phyloP scores from a whole-genome alignment of 2,113 vertebrate species.

The Etheostoma spectabile region DNA sequence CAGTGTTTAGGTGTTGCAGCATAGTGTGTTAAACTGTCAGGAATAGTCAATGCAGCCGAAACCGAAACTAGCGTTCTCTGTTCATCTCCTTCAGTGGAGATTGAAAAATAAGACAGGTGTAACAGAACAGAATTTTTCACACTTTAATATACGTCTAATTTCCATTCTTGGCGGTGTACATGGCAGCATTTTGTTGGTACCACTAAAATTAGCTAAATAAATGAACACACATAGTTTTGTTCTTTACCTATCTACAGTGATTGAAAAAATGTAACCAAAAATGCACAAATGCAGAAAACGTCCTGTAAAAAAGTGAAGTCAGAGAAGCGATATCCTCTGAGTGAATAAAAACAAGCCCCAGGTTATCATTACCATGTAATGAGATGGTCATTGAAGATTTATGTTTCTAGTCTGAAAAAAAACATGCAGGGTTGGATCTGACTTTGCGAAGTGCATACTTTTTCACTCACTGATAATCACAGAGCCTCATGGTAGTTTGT shows the following conservation, averaged over 20 bases:
- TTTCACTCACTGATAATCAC: constrained; percentile 12
- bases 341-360: not conserved
- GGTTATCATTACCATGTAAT: constrained; percentile 22
- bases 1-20: not conserved
- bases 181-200: not conserved
- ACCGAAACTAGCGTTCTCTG: not conserved
- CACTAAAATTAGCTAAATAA: not conserved
- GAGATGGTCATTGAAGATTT: constrained; percentile 40
- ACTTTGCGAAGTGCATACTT: constrained; percentile 16
- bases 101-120: constrained; percentile 30
- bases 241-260: not conserved
- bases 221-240: too few species aligned
- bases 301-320: not conserved
- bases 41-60: not conserved
- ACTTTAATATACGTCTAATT: not conserved
- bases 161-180: not conserved
- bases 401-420: constrained; percentile 15
- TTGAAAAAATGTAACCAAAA: not conserved
- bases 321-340: not conserved
- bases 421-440: not conserved
- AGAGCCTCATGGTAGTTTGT: constrained; percentile 57
- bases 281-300: not conserved
- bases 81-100: constrained; percentile 1
- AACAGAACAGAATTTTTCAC: constrained; percentile 3
- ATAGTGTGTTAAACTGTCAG: not conserved